Evolutionary conservation across 64 coral and sea anemone species (phyloP), one percentile per base, ranked within the genome.

Genomic region (Dendronephthya gigantea): DNA sequence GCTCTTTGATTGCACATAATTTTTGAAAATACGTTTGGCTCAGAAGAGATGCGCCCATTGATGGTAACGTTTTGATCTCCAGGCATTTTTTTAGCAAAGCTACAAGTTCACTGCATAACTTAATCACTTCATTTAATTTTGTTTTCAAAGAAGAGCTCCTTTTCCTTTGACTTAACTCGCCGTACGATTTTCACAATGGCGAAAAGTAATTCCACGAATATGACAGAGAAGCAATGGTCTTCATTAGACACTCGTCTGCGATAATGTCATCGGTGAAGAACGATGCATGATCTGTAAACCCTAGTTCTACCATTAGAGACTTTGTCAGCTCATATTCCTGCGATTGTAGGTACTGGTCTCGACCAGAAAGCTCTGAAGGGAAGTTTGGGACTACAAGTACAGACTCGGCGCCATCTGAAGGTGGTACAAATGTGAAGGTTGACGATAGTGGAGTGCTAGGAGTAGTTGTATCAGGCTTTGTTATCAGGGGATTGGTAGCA

Each of bases 161-260:
- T 66, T 66, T 66, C 58, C 29, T 66, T 66, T 66, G 58, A 66
- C 14, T 66, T 66, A 15, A 66, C 3, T 66, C 58, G 4, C 14
- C 4, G 4, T 66, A 66, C 3, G 29, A 66, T 66, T 66, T 66
- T 66, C 58, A 17, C 58, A 66, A 66, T 66, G 58, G 14, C 3
- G 58, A 66, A 66, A 66, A 66, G 14, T 6, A 6, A 66, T 66
- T 66, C 58, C 58, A 66, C 4, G 58, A 66, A 66, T 66, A 66
- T 66, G 58, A 66, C 14, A 66, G 58, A 66, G 58, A 66, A 66
- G 58, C 29, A 66, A 66, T 66, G 58, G 58, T 66, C 58, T 66
- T 66, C 58, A 66, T 66, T 15, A 66, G 14, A 30, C 6, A 66
- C 14, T 66, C 14, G 58, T 66, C 58, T 3, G 4, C 14, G 14